A percentile compares a stretch with the other conserved stretches of the same genome.
Evolutionary conservation across 2,113 vertebrate species (phyloP).

Genomic region (Hyperoodon ampullatus): DNA sequence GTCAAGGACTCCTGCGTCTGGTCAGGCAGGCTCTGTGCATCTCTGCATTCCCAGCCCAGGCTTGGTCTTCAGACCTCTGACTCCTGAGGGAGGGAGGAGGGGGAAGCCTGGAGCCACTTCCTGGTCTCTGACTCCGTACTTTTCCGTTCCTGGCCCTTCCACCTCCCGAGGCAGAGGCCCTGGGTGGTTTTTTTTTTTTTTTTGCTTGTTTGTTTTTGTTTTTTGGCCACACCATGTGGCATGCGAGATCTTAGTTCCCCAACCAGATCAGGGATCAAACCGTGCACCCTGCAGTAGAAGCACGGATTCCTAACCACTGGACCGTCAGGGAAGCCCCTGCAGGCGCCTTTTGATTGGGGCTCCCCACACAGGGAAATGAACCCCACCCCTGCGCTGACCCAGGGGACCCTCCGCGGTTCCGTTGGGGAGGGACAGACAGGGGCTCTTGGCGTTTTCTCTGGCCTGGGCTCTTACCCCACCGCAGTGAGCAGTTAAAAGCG

Average conservation of each 20-base stretch:
- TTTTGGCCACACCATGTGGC: too few species aligned
- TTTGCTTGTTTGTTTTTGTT: too few species aligned
- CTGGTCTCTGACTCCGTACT: neutral
- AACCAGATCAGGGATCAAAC: too few species aligned
- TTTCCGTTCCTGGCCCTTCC: neutral
- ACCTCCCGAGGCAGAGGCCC: too few species aligned
- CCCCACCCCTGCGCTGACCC: neutral
- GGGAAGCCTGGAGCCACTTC: neutral
- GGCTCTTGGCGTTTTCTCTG: neutral
- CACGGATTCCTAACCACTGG: too few species aligned
- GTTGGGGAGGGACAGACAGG: accelerated
- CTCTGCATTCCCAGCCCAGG: neutral
- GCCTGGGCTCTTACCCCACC: neutral
- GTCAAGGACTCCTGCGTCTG: neutral
- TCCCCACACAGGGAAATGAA: neutral
- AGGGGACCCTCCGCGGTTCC: neutral
- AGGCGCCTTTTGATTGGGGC: neutral
- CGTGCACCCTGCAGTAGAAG: too few species aligned
- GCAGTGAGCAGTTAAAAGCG: neutral
- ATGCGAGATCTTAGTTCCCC: too few species aligned
- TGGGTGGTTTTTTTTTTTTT: too few species aligned
- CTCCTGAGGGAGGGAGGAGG: too few species aligned
- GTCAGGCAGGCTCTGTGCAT: neutral
- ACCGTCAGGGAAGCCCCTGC: too few species aligned
- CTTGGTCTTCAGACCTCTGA: too few species aligned